Base-by-base conservation (phyloP, 2,797 vertebrate species). In the Luscinia megarhynchos region DNA sequence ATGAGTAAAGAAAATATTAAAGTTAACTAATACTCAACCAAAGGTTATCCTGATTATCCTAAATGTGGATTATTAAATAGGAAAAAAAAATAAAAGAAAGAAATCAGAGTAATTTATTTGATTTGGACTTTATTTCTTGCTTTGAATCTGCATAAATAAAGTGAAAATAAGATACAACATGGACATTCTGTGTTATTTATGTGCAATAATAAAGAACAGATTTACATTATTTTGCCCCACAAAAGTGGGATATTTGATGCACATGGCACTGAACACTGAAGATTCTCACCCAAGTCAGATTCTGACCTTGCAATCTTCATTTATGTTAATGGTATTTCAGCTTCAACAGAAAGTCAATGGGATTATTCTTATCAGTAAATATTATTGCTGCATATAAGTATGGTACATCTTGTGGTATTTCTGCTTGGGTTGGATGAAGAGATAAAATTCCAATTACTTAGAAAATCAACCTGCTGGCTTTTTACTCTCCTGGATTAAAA, bases 381-480 rank as follows among this genome's bases (percentile, higher is more conserved):
- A 62, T 68, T 89, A 85, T 38, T 80, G 18, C 27, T 51, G 3
- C 5, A 50, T 41, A 10, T 27, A 57, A 59, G 4, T 59, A 43
- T 74, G 19, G n/a, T 50, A 41, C 29, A 57, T 57, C 27, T 58
- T 84, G 24, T 61, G 38, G 12, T 57, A 74, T 74, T 81, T 80
- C 34, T 89, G 24, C 40, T 89, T 89, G n/a, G 2, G 10, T 6
- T 57, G 64, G 41, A 84, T 86, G 46, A 84, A 41, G 27, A 89
- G 26, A 67, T 48, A 84, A 82, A 84, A 82, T 80, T 76, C 22
- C 92, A 73, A 79, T 85, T 93, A 62, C 41, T 75, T 40, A 84
- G n/a, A 75, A 75, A 87, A 93, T 82, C 27, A 12, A 74, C n/a
- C 38, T 53, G 21, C 17, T 58, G 15, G 23, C 15, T 92, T 89